Evolutionary conservation across 2,797 vertebrate genomes (phyloP).

Genomic region (Hozukius guyotensis): DNA sequence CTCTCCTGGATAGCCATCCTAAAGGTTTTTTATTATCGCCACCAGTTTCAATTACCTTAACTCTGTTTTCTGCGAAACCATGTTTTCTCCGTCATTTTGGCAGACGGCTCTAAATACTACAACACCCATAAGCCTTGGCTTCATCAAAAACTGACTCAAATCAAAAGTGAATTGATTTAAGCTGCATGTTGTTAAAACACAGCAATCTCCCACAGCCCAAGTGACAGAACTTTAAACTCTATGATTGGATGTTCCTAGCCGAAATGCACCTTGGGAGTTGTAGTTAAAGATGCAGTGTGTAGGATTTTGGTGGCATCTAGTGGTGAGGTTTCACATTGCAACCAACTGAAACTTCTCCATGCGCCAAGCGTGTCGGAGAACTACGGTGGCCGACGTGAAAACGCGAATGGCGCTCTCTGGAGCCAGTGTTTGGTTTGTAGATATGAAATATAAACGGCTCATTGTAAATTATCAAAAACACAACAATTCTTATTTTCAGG

Average conservation of each 20-base stretch:
- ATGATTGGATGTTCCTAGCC: background rate
- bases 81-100: background rate
- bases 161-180: background rate
- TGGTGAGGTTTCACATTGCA: too few species aligned
- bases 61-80: background rate
- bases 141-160: background rate
- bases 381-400: too few species aligned
- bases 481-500: too few species aligned
- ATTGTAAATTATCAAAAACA: too few species aligned
- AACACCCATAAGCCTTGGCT: background rate
- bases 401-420: too few species aligned
- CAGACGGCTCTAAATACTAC: too few species aligned
- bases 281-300: too few species aligned
- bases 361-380: too few species aligned
- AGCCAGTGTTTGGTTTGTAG: too few species aligned
- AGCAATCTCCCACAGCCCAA: background rate
- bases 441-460: too few species aligned
- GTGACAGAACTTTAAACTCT: background rate
- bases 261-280: background rate
- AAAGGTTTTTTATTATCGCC: background rate
- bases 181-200: background rate
- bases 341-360: too few species aligned
- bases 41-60: background rate
- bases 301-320: too few species aligned
- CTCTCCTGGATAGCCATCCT: background rate